A percentile compares a stretch with the other conserved stretches of the same genome.
Conservation (phyloP, 2,888 invertebrate genomes). For the Andrena flavipes region DNA sequence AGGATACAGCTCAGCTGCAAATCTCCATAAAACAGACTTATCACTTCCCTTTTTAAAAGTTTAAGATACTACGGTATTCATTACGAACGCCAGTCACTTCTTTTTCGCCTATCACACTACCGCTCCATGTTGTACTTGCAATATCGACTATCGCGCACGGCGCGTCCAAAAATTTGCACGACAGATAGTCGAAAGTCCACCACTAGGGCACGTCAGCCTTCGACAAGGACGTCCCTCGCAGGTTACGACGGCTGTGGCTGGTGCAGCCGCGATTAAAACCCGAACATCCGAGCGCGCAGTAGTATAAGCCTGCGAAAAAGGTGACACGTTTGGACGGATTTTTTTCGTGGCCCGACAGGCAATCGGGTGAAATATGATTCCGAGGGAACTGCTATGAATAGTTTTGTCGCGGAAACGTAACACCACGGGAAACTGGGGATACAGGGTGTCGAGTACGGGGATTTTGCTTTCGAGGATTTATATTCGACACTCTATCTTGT, state of each 20-base stretch:
- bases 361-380: slow-evolving; percentile 44
- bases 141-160: neutral
- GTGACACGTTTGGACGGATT: neutral
- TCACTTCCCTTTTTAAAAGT: neutral
- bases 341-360: neutral
- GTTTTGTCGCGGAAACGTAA: slow-evolving; percentile 34
- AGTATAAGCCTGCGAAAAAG: slow-evolving; percentile 11
- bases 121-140: neutral
- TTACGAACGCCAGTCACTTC: neutral
- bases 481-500: slow-evolving; percentile 13
- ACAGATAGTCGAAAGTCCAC: slow-evolving; percentile 4
- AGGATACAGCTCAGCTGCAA: neutral
- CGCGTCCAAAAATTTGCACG: neutral
- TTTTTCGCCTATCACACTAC: neutral
- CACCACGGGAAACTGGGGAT: neutral
- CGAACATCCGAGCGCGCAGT: neutral
- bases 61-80: neutral
- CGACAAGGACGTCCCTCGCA: neutral
- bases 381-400: slow-evolving; percentile 11
- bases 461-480: slow-evolving; percentile 36
- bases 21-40: neutral
- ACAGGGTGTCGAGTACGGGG: neutral
- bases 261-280: slow-evolving; percentile 14
- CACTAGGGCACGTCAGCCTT: neutral
- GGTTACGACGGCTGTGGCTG: neutral